These are phyloP conservation scores for Ictidomys tridecemlineatus DNA, from an alignment of 2,113 vertebrate species.

Conservation along the genomic window DNA sequence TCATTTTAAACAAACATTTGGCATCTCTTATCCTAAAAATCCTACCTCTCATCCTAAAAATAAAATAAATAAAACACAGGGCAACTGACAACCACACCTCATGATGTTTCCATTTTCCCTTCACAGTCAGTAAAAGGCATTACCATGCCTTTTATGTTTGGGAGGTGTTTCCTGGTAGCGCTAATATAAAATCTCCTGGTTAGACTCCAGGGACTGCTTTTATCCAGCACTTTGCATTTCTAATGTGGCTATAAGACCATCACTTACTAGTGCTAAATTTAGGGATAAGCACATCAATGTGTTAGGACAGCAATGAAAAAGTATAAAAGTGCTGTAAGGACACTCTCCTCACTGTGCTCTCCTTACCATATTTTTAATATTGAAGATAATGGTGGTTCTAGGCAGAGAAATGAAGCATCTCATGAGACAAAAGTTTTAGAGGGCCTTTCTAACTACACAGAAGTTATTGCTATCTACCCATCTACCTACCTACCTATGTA, in stretches of 20 bases:
- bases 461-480: neutral
- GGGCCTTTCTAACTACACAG: neutral
- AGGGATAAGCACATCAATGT: neutral
- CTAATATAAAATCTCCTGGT: neutral
- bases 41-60: neutral
- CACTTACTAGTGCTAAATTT: slow-evolving; percentile 38
- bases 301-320: neutral
- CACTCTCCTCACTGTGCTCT: neutral
- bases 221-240: slow-evolving; percentile 54
- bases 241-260: neutral
- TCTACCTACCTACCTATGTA: too few relatives aligned
- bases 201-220: slow-evolving; percentile 36
- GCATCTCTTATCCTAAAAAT: neutral
- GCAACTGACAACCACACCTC: neutral
- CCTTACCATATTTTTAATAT: slow-evolving; percentile 18
- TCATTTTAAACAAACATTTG: neutral
- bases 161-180: neutral
- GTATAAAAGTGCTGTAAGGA: neutral
- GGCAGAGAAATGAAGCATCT: neutral
- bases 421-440: neutral
- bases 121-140: neutral
- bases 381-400: slow-evolving; percentile 25
- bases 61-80: neutral
- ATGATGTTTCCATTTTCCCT: slow-evolving; percentile 32
- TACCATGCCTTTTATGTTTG: slow-evolving; percentile 18